phyloP scores from a whole-genome alignment of 2,113 vertebrate species.

The Electrona antarctica region DNA sequence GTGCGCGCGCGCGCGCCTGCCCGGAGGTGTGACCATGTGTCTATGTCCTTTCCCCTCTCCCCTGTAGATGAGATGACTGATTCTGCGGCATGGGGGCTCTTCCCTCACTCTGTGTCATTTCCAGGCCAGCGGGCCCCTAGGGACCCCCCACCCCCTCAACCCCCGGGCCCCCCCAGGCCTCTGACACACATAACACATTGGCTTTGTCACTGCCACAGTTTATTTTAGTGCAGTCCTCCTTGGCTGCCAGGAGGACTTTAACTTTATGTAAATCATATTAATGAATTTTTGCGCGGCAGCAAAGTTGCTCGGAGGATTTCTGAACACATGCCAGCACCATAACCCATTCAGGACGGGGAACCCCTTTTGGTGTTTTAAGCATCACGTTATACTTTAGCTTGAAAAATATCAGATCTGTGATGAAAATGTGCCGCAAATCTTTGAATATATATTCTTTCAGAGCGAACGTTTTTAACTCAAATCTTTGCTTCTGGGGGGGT shows the following conservation, averaged over 20 bases:
- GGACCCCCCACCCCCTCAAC: constrained; percentile 51
- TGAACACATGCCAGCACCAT: constrained; percentile 50
- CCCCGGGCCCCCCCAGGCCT: constrained; percentile 60
- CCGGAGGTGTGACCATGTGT: constrained; percentile 52
- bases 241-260: constrained; percentile 69
- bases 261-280: constrained; percentile 85
- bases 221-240: constrained; percentile 80
- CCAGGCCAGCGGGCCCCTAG: constrained; percentile 67
- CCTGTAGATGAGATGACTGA: constrained; percentile 76
- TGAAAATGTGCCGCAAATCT: no score
- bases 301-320: constrained; percentile 70
- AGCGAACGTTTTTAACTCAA: no score
- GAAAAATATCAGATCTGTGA: no score
- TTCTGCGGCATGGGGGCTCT: constrained; percentile 73
- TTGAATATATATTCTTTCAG: no score
- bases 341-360: no score
- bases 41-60: constrained; percentile 68
- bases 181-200: constrained; percentile 79
- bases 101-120: constrained; percentile 81
- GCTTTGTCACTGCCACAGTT: constrained; percentile 74
- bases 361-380: no score
- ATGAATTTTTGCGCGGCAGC: constrained; percentile 71
- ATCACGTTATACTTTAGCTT: no score
- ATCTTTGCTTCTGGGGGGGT: no score
- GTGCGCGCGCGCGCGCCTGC: constrained; percentile 39